Percentiles rank a stretch among this genome's conserved stretches.
These are phyloP conservation scores for Urocitellus parryii DNA, from an alignment of 2,113 vertebrate species.

Conservation along the genomic window DNA sequence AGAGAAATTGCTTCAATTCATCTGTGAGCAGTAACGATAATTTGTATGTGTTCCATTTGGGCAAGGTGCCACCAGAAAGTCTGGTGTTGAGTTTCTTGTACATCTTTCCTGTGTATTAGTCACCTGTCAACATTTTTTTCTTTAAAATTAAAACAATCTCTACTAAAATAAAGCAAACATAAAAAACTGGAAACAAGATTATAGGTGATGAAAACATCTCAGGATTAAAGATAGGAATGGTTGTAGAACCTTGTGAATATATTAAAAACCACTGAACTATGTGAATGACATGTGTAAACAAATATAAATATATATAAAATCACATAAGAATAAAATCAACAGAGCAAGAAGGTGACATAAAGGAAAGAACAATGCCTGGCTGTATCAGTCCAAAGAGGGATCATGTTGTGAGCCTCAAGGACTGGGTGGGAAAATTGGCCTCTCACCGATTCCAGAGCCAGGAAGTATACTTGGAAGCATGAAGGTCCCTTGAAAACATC, in stretches of 20 bases:
- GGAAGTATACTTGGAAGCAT: background rate
- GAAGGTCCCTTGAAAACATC: background rate
- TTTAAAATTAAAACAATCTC: background rate
- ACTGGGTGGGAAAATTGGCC: background rate
- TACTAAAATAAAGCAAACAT: conserved; percentile 15
- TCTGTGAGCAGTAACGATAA: fast-evolving
- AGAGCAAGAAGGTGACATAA: background rate
- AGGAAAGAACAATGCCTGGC: background rate
- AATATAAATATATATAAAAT: no score
- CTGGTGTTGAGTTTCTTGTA: background rate
- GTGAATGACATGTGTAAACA: background rate
- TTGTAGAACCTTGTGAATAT: background rate
- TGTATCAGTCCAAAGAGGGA: background rate
- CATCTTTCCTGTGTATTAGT: background rate
- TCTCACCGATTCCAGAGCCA: background rate
- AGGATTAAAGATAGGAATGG: background rate
- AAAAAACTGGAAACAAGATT: background rate
- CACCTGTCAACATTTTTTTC: background rate
- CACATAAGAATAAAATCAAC: background rate
- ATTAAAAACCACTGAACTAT: background rate
- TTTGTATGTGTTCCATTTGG: fast-evolving
- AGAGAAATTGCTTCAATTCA: fast-evolving
- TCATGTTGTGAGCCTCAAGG: fast-evolving
- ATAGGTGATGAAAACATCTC: background rate
- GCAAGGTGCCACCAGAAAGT: background rate